A percentile compares a stretch with the other conserved stretches of the same genome.
phyloP scores from a whole-genome alignment of 2,888 invertebrate species.

The Apodemia zela region DNA sequence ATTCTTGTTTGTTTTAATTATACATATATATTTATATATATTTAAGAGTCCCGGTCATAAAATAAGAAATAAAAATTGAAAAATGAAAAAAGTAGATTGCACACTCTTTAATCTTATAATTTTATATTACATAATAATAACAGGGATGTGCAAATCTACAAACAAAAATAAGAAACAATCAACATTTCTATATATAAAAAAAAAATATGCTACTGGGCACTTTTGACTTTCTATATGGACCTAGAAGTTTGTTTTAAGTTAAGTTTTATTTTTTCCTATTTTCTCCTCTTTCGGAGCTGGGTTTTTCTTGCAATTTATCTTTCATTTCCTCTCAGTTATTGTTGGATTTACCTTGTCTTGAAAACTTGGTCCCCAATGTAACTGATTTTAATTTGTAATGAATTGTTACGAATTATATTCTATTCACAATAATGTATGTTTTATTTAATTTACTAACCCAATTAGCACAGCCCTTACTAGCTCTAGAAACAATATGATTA shows the following conservation, averaged over 20 bases:
- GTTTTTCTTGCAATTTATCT: slow-evolving; percentile 67
- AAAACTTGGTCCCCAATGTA: slow-evolving; percentile 69
- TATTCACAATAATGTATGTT: slow-evolving; percentile 61
- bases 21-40: slow-evolving; percentile 56
- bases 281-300: slow-evolving; percentile 64
- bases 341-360: slow-evolving; percentile 68
- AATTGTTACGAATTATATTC: slow-evolving; percentile 71
- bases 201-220: slow-evolving; percentile 55
- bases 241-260: slow-evolving; percentile 69
- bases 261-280: slow-evolving; percentile 56
- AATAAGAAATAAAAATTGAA: slow-evolving; percentile 71
- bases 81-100: slow-evolving; percentile 67
- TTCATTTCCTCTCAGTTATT: slow-evolving; percentile 56
- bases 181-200: slow-evolving; percentile 69
- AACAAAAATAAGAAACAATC: slow-evolving; percentile 77
- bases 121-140: slow-evolving; percentile 40
- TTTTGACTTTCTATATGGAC: slow-evolving; percentile 70
- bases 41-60: slow-evolving; percentile 68
- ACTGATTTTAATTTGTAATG: slow-evolving; percentile 63
- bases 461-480: background rate
- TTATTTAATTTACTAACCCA: slow-evolving; percentile 42
- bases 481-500: too few relatives aligned
- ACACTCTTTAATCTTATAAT: slow-evolving; percentile 52
- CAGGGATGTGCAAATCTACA: slow-evolving; percentile 64
- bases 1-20: slow-evolving; percentile 56